phyloP scores from a whole-genome alignment of 2,888 invertebrate genomes.

The Synanthedon formicaeformis region DNA sequence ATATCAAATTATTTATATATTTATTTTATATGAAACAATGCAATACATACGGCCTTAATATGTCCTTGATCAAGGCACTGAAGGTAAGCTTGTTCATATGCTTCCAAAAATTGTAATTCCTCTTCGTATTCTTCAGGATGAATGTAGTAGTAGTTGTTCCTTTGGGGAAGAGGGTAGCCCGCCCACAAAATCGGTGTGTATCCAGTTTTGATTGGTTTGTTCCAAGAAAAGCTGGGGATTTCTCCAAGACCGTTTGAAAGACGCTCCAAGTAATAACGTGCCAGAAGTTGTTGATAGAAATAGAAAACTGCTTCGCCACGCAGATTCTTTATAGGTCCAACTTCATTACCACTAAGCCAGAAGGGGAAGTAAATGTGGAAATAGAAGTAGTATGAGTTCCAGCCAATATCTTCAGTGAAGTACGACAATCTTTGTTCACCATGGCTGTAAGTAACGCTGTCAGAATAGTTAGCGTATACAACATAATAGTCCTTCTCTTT shows the following conservation, averaged over 20 bases:
- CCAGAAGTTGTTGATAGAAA: conserved; percentile 75
- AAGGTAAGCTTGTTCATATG: conserved; percentile 52
- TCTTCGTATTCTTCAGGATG: conserved; percentile 37
- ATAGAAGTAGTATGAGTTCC: conserved; percentile 76
- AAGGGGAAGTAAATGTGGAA: conserved; percentile 73
- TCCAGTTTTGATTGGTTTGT: conserved; percentile 46
- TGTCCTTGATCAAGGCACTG: conserved; percentile 49
- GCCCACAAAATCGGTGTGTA: conserved; percentile 60
- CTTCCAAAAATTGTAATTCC: conserved; percentile 46
- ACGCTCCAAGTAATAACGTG: conserved; percentile 79
- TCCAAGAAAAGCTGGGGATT: conserved; percentile 64
- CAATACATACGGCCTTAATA: conserved; percentile 56
- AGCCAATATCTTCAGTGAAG: conserved; percentile 78
- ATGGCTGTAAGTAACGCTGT: conserved; percentile 57
- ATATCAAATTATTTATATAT: background rate
- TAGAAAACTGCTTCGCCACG: conserved; percentile 76
- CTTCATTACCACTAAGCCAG: conserved; percentile 70
- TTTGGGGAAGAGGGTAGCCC: conserved; percentile 57
- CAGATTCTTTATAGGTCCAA: conserved; percentile 59
- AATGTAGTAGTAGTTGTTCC: conserved; percentile 64
- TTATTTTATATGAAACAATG: background rate
- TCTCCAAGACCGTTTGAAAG: conserved; percentile 73
- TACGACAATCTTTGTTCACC: conserved; percentile 73
- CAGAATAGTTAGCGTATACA: conserved; percentile 72
- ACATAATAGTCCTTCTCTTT: conserved; percentile 50